Evolutionary conservation across 2,113 vertebrate genomes (phyloP).

Genomic region (Platysternon megacephalum): DNA sequence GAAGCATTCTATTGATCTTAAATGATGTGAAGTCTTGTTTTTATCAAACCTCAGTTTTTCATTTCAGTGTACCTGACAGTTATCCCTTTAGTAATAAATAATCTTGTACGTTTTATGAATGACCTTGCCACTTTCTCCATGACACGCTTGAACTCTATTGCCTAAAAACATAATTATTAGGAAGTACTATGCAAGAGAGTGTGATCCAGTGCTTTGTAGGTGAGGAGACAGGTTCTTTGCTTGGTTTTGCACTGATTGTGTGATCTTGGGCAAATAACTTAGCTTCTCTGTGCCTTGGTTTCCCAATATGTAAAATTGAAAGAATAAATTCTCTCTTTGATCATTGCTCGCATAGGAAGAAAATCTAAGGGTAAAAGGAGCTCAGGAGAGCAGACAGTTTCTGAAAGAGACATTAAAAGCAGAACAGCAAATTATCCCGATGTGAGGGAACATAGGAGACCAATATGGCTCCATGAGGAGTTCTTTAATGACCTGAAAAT

Average conservation of each 20-base stretch:
- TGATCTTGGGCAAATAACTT: neutral
- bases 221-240: neutral
- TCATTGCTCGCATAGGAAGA: neutral
- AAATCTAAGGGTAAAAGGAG: neutral
- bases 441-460: too few relatives aligned
- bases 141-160: neutral
- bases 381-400: neutral
- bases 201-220: neutral
- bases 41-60: neutral
- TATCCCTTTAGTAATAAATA: neutral
- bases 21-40: neutral
- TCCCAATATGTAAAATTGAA: neutral
- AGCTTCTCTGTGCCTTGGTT: neutral
- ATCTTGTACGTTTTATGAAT: neutral
- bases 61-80: neutral
- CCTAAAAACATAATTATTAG: neutral
- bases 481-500: too few relatives aligned
- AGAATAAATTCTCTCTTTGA: neutral
- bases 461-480: too few relatives aligned
- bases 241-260: neutral
- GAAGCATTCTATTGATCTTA: neutral
- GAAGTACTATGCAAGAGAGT: neutral
- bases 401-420: neutral
- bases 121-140: neutral
- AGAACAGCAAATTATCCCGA: too few relatives aligned